Evolutionary conservation across 2,797 vertebrate species (phyloP), one percentile per base, ranked within the genome.

Genomic region (Semaprochilodus insignis): DNA sequence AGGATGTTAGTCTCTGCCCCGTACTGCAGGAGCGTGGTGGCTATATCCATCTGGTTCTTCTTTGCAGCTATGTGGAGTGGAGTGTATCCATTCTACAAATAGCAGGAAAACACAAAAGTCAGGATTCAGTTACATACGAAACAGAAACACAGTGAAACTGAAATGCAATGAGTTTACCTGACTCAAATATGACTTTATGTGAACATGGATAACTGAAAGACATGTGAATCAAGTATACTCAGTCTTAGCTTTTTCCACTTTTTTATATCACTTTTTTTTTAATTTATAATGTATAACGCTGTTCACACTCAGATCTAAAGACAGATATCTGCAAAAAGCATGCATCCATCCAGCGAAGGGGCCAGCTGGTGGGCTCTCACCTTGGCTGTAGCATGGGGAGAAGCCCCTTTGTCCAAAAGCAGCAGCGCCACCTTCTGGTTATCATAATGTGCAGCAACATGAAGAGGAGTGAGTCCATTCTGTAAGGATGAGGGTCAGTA

Each of bases 21-120:
- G 0, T 96, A 97, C 90, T 93, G 95, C 87, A 99, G 91, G 1
- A 99, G 94, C 8, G 96, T 97, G 27, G 93, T 95, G 40, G 97
- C 97, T 21, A 99, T 97, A 74, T 99, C 96, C 96, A 97, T 98
- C 92, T 99, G 98, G 87, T 99, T 98, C 92, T 99, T 99, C 94
- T 99, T 99, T 51, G 98, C 97, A 44, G 96, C 97, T 1, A 99
- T 99, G 89, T 99, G 98, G 40, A 99, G 94, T n/a, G 98, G 97
- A 13, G 98, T 99, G 83, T 99, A 99, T 84, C 98, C 98, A 0
- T 99, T 99, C 98, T 99, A 90, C 27, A 75, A 10, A 69, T 40
- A 55, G 0, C 21, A 4, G 72, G 73, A 48, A 63, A 13, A 15
- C 14, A 51, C 19, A 6, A 67, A 14, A 4, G 25, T n/a, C 13